Conservation (phyloP, 2,797 vertebrate species). For the Erpetoichthys calabaricus region DNA sequence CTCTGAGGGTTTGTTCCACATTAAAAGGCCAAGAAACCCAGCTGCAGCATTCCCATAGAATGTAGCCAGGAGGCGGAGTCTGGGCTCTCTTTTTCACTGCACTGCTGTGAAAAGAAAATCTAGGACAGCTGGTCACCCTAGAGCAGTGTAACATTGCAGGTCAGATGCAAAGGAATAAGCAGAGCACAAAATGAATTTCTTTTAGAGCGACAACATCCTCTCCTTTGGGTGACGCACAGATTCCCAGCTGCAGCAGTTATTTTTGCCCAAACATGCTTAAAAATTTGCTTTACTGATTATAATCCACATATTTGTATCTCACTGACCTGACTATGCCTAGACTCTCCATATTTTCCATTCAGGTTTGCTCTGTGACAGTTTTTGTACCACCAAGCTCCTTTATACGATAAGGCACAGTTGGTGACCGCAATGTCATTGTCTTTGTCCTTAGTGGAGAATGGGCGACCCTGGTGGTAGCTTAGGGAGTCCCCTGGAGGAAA, state of each 20-base stretch:
- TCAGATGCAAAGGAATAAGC: background rate
- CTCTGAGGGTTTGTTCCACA: too few species aligned
- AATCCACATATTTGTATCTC: background rate
- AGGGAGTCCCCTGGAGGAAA: slow-evolving; percentile 77
- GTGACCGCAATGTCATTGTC: slow-evolving; percentile 95
- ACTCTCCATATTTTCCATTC: slow-evolving; percentile 94
- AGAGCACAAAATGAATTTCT: slow-evolving; percentile 4
- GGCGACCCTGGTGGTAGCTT: slow-evolving; percentile 89
- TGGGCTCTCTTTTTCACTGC: background rate
- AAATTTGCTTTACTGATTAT: background rate
- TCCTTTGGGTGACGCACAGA: slow-evolving; percentile 1
- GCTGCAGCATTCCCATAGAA: background rate
- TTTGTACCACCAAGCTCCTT: slow-evolving; percentile 98
- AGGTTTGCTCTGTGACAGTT: slow-evolving; percentile 97
- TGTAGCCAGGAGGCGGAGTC: background rate
- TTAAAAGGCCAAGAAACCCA: too few species aligned
- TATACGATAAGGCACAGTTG: slow-evolving; percentile 95
- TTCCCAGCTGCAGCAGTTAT: background rate
- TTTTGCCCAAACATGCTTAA: background rate
- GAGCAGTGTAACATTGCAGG: background rate
- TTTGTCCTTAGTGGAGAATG: slow-evolving; percentile 93
- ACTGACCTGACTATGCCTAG: slow-evolving; percentile 92
- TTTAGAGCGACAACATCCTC: background rate
- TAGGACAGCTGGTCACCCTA: slow-evolving; percentile 1
- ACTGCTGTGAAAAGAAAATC: background rate